Base-by-base conservation (phyloP, 2,113 vertebrate species). In the Leiothrix lutea region DNA sequence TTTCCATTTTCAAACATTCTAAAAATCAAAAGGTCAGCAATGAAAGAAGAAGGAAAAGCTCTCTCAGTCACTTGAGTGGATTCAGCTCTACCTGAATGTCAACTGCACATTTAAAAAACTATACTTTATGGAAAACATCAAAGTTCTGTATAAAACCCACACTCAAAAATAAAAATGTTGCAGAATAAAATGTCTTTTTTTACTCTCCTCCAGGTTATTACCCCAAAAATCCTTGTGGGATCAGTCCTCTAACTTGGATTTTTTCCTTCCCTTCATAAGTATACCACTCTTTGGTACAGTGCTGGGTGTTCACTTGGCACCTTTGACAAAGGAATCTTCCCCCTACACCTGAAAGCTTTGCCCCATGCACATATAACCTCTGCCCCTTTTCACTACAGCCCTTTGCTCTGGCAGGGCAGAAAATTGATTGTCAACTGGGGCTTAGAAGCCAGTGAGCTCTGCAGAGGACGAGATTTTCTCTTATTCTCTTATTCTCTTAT, bases 1-100 rank as follows among this genome's bases (percentile, higher is more conserved):
- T 91, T 94, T 66, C 33, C 54, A 45, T 74, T 84, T 91, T 66
- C 42, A 74, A 89, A 44, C 6, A 51, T 86, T 54, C 25, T 84
- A 5, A 58, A 64, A 81, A 47, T 54, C 35, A 71, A 84, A 86
- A 78, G 36, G 33, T 58, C 35, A 61, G 31, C 24, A 74, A 25
- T 14, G 8, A 91, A n/a, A n/a, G 50, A 86, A 78, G 21, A 24
- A 86, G 5, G 11, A 67, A 66, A 92, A 51, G 35, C 14, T 84
- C 29, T 47, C 50, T 77, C 35, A 77, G 24, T 24, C 69, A 51
- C 78, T 71, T 20, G 36, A 74, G 47, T 47, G 19, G 25, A 13
- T 38, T 61, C 58, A 38, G 35, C 57, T 89, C 56, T 44, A 71
- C 14, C 12, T 57, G 56, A 80, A 83, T 60, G 26, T 62, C 71